Evolutionary conservation across 2,888 invertebrate species (phyloP).

Genomic region (Nebria brevicollis): DNA sequence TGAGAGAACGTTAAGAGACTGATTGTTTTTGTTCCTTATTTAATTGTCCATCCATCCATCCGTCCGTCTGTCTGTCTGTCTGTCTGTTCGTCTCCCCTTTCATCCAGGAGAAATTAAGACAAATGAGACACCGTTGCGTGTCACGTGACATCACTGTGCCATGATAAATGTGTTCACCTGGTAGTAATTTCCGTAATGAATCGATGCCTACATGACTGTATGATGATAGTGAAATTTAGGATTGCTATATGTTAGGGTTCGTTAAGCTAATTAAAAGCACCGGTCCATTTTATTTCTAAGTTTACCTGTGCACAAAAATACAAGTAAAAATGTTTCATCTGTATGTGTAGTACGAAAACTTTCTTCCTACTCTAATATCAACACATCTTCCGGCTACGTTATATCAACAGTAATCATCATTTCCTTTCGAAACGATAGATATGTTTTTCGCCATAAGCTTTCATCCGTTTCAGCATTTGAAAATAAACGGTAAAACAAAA

Average conservation of each 20-base stretch:
- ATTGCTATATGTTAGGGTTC: not conserved
- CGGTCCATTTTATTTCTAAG: too few species aligned
- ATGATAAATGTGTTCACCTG: slow-evolving; percentile 46
- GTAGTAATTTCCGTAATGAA: slow-evolving; percentile 46
- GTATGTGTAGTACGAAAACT: not conserved
- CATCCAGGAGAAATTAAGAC: slow-evolving; percentile 31
- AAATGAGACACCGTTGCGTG: slow-evolving; percentile 41
- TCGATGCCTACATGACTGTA: slow-evolving; percentile 30
- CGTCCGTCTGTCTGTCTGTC: slow-evolving; percentile 28
- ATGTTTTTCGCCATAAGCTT: not conserved
- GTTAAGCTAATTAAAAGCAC: too few species aligned
- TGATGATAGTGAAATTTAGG: not conserved
- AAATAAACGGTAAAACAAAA: not conserved
- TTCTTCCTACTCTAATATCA: not conserved
- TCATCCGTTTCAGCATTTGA: not conserved
- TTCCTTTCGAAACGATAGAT: not conserved
- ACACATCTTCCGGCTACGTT: not conserved
- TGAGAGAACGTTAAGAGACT: slow-evolving; percentile 14
- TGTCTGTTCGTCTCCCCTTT: slow-evolving; percentile 22
- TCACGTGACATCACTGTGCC: slow-evolving; percentile 35
- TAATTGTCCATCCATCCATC: slow-evolving; percentile 33
- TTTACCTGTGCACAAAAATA: too few species aligned
- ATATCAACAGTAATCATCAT: not conserved
- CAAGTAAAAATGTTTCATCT: not conserved
- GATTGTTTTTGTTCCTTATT: slow-evolving; percentile 45